A percentile compares a stretch with the other conserved stretches of the same genome.
phyloP scores from a whole-genome alignment of 2,888 invertebrate species.

The Pasiphila rectangulata region DNA sequence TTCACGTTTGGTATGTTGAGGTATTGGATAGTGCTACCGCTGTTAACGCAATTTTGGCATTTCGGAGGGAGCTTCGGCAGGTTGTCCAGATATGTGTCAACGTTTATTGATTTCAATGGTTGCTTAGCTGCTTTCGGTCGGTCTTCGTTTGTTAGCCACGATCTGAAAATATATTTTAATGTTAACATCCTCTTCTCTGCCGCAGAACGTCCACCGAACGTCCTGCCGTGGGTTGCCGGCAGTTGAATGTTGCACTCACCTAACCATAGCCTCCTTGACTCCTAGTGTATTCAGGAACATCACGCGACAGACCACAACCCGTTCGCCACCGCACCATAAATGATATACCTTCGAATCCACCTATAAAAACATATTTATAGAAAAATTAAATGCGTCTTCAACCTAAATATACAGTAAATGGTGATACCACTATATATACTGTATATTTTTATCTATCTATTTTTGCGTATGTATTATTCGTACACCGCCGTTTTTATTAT shows the following conservation, averaged over 20 bases:
- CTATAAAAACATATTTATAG: too few species aligned
- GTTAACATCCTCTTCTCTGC: neutral
- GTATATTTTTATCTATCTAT: too few species aligned
- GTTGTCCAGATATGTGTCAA: constrained; percentile 49
- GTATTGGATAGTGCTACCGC: constrained; percentile 39
- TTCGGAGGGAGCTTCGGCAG: constrained; percentile 49
- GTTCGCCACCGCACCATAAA: constrained; percentile 38
- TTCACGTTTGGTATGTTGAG: constrained; percentile 47
- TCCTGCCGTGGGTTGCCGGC: too few species aligned
- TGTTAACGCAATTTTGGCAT: constrained; percentile 46
- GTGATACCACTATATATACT: too few species aligned
- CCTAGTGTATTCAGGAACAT: constrained; percentile 62
- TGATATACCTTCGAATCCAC: constrained; percentile 53
- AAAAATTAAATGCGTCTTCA: too few species aligned
- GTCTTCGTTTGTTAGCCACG: constrained; percentile 44
- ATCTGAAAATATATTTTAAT: constrained; percentile 24
- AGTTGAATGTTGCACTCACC: too few species aligned
- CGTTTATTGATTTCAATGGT: constrained; percentile 50
- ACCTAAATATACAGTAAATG: too few species aligned
- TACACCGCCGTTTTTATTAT: too few species aligned
- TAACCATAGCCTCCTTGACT: constrained; percentile 58
- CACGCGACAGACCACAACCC: constrained; percentile 48
- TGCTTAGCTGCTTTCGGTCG: constrained; percentile 41
- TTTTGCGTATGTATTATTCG: too few species aligned
- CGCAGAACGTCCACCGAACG: too few species aligned